Evolutionary conservation across 37 sponge, comb jelly and placozoan species (phyloP).

Genomic region (Ianthella basta): DNA sequence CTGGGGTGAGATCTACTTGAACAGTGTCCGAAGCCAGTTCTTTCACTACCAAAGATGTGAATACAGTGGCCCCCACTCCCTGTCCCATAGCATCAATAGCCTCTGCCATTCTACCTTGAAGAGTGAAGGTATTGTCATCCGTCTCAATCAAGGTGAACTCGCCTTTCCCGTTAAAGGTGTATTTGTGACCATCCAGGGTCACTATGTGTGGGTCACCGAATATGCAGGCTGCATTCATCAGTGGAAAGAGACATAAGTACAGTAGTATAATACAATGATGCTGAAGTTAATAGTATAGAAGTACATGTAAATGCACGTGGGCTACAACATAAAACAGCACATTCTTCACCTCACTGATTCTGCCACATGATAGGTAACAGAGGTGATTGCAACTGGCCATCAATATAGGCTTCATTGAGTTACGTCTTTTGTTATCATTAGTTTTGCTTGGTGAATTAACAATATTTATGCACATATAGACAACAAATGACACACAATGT

Average conservation of each 20-base stretch:
- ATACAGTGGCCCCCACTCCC: background rate
- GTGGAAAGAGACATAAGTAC: no score
- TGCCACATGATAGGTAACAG: no score
- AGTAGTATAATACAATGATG: no score
- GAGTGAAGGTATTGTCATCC: slow-evolving; percentile 52
- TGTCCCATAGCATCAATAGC: slow-evolving; percentile 19
- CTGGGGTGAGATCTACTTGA: slow-evolving; percentile 9
- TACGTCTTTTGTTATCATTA: no score
- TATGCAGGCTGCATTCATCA: slow-evolving; percentile 49
- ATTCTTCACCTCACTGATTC: no score
- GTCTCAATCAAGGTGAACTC: slow-evolving; percentile 75
- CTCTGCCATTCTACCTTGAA: slow-evolving; percentile 71
- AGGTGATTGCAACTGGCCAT: no score
- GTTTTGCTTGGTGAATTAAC: no score
- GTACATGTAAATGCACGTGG: background rate
- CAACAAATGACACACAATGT: no score
- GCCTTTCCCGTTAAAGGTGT: slow-evolving; percentile 46
- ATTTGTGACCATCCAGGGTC: slow-evolving; percentile 66
- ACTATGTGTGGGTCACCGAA: slow-evolving; percentile 79
- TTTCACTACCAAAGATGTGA: slow-evolving; percentile 8
- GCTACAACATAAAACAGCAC: no score
- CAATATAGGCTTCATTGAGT: no score
- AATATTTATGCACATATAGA: no score
- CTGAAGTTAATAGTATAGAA: no score
- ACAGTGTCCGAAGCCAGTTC: slow-evolving; percentile 26